A percentile compares a stretch with the other conserved stretches of the same genome.
Conservation (phyloP, 2,113 vertebrate genomes). For the Salminus brasiliensis region DNA sequence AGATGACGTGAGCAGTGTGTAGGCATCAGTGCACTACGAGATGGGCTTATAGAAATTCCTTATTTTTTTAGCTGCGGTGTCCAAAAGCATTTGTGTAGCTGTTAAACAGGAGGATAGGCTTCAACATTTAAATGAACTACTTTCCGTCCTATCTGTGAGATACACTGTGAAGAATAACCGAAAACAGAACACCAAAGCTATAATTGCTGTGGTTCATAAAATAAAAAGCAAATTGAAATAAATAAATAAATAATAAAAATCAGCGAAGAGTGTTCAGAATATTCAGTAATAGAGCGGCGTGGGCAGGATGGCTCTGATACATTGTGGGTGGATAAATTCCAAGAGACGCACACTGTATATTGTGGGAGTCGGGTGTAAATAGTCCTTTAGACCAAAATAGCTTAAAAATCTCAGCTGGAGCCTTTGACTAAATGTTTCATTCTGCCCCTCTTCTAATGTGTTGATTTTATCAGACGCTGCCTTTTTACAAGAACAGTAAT, state of each 20-base stretch:
- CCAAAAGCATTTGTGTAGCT: neutral
- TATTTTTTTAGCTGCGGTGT: neutral
- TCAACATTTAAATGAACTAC: neutral
- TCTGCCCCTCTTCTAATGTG: neutral
- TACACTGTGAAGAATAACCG: neutral
- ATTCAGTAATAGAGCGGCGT: constrained; percentile 19
- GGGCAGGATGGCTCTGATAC: neutral
- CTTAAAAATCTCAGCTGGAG: neutral
- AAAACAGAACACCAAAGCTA: neutral
- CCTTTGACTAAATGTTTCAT: neutral
- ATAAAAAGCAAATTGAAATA: no score
- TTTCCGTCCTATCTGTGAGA: neutral
- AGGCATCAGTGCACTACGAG: neutral
- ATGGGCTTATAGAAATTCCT: neutral
- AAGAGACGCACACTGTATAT: constrained; percentile 30
- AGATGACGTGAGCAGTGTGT: constrained; percentile 6
- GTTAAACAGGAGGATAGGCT: neutral
- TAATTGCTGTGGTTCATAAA: neutral
- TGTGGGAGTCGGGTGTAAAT: constrained; percentile 20
- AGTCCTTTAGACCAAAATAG: constrained; percentile 26
- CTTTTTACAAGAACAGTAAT: neutral
- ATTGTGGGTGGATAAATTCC: constrained; percentile 29
- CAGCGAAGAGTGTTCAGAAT: constrained; percentile 7
- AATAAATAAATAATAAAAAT: no score
- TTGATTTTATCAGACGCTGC: neutral